Evolutionary conservation across 1,140 invertebrate genomes (phyloP).

Genomic region (Hyphantria cunea): DNA sequence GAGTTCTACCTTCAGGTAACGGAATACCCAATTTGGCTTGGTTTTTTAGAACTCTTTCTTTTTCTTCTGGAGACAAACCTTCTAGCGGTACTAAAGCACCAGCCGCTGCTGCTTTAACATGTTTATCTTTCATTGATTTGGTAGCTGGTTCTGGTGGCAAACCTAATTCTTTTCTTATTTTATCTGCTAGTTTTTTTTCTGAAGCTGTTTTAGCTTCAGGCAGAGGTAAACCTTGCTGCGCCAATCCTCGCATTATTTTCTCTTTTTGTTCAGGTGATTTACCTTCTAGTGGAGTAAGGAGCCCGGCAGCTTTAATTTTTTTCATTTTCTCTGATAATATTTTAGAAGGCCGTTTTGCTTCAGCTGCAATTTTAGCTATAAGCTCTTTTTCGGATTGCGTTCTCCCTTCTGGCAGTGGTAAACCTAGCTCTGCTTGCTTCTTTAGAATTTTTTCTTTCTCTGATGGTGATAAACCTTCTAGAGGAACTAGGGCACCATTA

Average conservation of each 20-base stretch:
- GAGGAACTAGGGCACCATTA: slow-evolving; percentile 37
- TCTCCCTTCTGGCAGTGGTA: slow-evolving; percentile 44
- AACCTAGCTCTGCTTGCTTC: slow-evolving; percentile 28
- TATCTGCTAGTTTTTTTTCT: background rate
- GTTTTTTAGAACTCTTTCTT: slow-evolving; percentile 35
- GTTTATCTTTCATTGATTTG: slow-evolving; percentile 28
- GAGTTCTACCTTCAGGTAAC: slow-evolving; percentile 43
- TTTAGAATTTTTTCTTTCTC: slow-evolving; percentile 40
- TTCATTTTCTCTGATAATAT: no score
- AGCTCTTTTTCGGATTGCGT: slow-evolving; percentile 48
- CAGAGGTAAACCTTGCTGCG: slow-evolving; percentile 25
- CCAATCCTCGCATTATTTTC: slow-evolving; percentile 35
- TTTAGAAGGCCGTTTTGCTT: no score
- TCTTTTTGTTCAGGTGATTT: slow-evolving; percentile 37
- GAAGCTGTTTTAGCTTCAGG: slow-evolving; percentile 38
- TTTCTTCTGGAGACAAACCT: slow-evolving; percentile 31
- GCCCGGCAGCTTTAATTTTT: no score
- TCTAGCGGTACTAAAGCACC: slow-evolving; percentile 38
- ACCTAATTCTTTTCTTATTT: slow-evolving; percentile 6
- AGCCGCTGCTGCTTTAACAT: slow-evolving; percentile 31
- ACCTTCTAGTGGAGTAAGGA: slow-evolving; percentile 28
- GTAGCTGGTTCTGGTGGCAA: slow-evolving; percentile 30
- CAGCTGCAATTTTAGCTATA: slow-evolving; percentile 14
- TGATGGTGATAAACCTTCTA: slow-evolving; percentile 27
- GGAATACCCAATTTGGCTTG: slow-evolving; percentile 32